Conservation (phyloP, 2,797 vertebrate species). For the Setipinna tenuifilis region DNA sequence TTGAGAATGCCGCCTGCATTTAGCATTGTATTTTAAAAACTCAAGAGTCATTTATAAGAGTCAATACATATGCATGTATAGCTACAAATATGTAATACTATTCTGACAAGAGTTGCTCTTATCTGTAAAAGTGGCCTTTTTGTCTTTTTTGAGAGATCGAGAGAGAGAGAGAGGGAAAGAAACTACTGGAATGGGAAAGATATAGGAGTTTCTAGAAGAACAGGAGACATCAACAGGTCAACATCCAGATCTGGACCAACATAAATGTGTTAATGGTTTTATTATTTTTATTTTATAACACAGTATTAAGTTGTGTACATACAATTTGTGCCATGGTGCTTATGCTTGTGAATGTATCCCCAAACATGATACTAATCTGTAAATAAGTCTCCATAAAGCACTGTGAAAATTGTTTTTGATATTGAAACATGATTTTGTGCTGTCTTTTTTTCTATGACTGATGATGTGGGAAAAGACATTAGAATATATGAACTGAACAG, state of each 20-base stretch:
- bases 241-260: no score
- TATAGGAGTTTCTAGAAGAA: no score
- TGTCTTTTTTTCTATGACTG: not conserved
- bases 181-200: no score
- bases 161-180: no score
- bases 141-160: no score
- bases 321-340: not conserved
- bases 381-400: not conserved
- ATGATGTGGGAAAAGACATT: not conserved
- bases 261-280: not conserved
- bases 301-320: not conserved
- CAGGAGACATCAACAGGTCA: no score
- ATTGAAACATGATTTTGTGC: not conserved
- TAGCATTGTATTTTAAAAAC: not conserved
- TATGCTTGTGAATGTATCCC: not conserved
- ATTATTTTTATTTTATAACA: not conserved
- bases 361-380: not conserved
- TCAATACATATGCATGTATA: constrained; percentile 14
- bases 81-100: no score
- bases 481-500: not conserved
- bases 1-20: not conserved
- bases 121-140: no score
- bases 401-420: not conserved
- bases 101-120: no score
- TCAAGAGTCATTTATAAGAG: not conserved